Base-by-base conservation (phyloP, 2,888 invertebrate species). In the Cryptocephalus moraei region DNA sequence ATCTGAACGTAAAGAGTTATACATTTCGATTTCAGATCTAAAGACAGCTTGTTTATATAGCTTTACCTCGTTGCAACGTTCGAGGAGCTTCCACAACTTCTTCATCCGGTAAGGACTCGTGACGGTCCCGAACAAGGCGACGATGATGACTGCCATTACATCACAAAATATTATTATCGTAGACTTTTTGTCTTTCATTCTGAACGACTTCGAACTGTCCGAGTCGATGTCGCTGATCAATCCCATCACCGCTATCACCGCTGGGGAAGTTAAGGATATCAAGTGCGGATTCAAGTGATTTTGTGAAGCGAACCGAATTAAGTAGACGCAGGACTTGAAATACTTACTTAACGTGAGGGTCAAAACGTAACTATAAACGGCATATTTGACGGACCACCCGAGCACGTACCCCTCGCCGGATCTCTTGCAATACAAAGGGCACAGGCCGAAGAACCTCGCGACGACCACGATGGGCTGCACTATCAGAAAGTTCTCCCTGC, bases 141-240 rank as follows among this genome's bases (percentile, higher is more conserved):
- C 52, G 11, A 47, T 36, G 9, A 57, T 56, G n/a, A 57, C 49
- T 2, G 49, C 49, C 13, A 50, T 49, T n/a, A 56, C 49, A 43
- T 57, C 57, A 9, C 47, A 44, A 12, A 48, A 42, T 11, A 53
- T 54, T 11, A 56, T 44, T 9, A 52, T 43, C 48, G 42, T 52
- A 33, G 46, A 46, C n/a, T 49, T 54, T 8, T 39, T 32, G 36
- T 34, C 45, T 11, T 45, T 50, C 55, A 57, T 56, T 10, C 57
- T 43, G 10, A 49, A 11, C 1, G 54, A 52, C 39, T 47, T 33
- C 9, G 43, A 33, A 3, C 42, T 45, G 8, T 41, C 54, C 74
- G 48, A 40, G 33, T 43, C 38, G 8, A 54, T 39, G 49, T 57
- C 57, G 34, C 48, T 45, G 13, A 48, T 40, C n/a, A 56, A 32